Evolutionary conservation across 2,888 invertebrate genomes (phyloP), one percentile per base, ranked within the genome.

Genomic region (Diaphora mendica): DNA sequence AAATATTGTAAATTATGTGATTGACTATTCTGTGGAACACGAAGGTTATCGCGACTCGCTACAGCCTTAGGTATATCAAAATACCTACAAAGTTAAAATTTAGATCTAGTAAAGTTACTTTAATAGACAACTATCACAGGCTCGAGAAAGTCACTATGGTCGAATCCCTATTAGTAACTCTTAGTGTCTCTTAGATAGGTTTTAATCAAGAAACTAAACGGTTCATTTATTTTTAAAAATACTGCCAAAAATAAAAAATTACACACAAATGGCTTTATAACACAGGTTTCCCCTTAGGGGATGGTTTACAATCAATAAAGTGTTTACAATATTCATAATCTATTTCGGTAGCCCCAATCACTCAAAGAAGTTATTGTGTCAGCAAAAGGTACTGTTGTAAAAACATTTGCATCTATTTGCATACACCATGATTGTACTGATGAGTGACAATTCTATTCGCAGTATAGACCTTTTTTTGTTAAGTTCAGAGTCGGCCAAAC

Each of bases 341-440:
- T 84, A 87, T 84, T 91, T 88, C 94, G 85, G 94, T 93, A 92
- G 94, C 92, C 69, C 83, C 81, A 77, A 77, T 76, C 85, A 75
- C 79, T 88, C 88, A 90, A 91, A 85, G 79, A 81, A 78, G 79
- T 88, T 84, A 90, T 91, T 91, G 88, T 91, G 82, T 87, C 77
- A 75, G 77, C 79, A 84, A 83, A 91, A 90, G 85, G 82, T 83
- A 77, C 77, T 76, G 86, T 90, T 85, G 82, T 91, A 91, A 92
- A 92, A 86, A 89, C 86, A 91, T 92, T 91, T 90, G 91, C 91
- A 91, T 88, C 87, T 91, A 94, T 95, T 94, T 94, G 94, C 95
- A 93, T 94, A 92, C 89, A 92, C 86, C 88, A 84, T 89, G 86
- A 92, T 92, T 89, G 87, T 86, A 75, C 75, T 76, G 44, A 74